A percentile compares a stretch with the other conserved stretches of the same genome.
Conservation (phyloP, 1,140 invertebrate genomes). For the Nasonia vitripennis region DNA sequence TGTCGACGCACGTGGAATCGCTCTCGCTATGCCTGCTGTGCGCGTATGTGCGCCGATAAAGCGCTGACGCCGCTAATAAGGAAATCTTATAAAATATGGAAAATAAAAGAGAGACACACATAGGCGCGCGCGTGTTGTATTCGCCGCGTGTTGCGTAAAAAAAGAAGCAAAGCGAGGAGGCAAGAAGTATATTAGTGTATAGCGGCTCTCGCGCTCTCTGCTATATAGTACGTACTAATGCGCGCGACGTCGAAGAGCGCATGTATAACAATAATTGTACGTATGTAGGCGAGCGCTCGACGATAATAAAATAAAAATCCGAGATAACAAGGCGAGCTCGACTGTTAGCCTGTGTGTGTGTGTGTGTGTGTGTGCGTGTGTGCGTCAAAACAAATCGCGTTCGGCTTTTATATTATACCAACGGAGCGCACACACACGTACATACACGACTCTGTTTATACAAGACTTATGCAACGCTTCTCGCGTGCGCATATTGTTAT, state of each 20-base stretch:
- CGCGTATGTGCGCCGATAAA: constrained; percentile 23
- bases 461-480: constrained; percentile 53
- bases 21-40: too few relatives aligned
- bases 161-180: neutral
- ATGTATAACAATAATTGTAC: constrained; percentile 15
- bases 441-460: constrained; percentile 42
- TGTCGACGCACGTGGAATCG: constrained; percentile 45
- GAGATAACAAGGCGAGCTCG: constrained; percentile 28
- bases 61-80: constrained; percentile 47
- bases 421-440: neutral
- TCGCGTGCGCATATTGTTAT: constrained; percentile 45
- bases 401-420: constrained; percentile 48
- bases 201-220: neutral
- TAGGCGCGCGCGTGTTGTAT: neutral
- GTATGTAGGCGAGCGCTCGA: constrained; percentile 11
- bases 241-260: neutral
- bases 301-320: constrained; percentile 47
- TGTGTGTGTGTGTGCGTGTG: neutral
- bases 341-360: neutral
- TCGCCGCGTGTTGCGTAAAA: neutral
- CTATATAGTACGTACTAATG: neutral
- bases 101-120: neutral
- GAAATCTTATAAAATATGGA: constrained; percentile 48
- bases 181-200: too few relatives aligned
- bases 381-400: constrained; percentile 50